phyloP scores from a whole-genome alignment of 1,140 invertebrate species.

The Calliopsis andreniformis region DNA sequence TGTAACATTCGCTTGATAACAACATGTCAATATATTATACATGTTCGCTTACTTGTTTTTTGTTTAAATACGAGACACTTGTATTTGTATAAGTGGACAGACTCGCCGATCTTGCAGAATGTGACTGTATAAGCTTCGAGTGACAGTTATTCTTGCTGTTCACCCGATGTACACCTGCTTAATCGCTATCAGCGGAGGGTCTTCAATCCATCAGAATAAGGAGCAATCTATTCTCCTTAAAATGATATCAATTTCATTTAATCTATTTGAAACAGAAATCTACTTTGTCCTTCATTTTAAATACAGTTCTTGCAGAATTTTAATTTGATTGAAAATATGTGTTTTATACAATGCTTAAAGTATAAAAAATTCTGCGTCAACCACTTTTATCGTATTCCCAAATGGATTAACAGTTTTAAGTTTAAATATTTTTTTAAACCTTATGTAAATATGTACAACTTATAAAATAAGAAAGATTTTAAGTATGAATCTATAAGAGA shows the following conservation, averaged over 20 bases:
- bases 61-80: conserved; percentile 52
- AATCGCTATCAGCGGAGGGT: conserved; percentile 30
- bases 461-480: too few species aligned
- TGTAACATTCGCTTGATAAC: conserved; percentile 66
- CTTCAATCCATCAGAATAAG: conserved; percentile 18
- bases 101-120: conserved; percentile 77
- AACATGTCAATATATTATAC: conserved; percentile 63
- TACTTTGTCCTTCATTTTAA: too few species aligned
- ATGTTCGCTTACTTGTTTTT: conserved; percentile 28
- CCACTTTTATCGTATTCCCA: too few species aligned
- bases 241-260: not conserved
- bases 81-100: conserved; percentile 62
- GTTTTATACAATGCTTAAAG: too few species aligned
- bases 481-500: too few species aligned
- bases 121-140: conserved; percentile 76
- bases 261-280: not conserved
- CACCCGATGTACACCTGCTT: conserved; percentile 51
- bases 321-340: too few species aligned
- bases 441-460: too few species aligned
- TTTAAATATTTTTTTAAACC: too few species aligned
- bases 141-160: conserved; percentile 70
- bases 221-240: not conserved
- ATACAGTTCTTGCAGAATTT: too few species aligned
- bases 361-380: too few species aligned
- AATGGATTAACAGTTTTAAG: too few species aligned